Base-by-base conservation (phyloP, 2,888 invertebrate species). In the Hypercompe scribonia region DNA sequence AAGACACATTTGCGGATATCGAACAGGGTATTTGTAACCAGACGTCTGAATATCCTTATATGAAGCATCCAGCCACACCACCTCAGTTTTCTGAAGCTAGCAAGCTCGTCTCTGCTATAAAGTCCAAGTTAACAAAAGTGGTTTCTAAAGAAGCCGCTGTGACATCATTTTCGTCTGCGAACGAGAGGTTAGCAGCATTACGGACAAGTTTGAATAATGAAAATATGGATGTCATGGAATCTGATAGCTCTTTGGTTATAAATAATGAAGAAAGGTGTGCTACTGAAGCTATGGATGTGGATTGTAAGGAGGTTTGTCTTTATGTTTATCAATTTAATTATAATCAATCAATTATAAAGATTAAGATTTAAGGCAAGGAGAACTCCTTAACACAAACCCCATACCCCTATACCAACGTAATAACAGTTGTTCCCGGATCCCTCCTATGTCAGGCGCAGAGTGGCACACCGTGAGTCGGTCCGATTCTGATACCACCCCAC, bases 1-100 rank as follows among this genome's bases (percentile, higher is more conserved):
- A 93, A 83, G 92, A 95, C 78, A 93, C 93, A 72, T 95, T 95
- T 87, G 94, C 95, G 0, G 94, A 94, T 82, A 95, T 95, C 8
- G 95, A 95, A 79, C 88, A 93, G 73, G 95, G 93, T 2, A 95
- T 95, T 73, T 92, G 90, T 71, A 94, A 90, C 84, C 94, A 94
- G 79, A 92, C 88, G n/a, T 89, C 92, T 0, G 95, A 95, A 68
- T 95, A 95, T 79, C 92, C 94, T 0, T 92, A 90, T 65, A 92
- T 92, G 82, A 95, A 94, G 78, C 95, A 95, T 81, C 95, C 95
- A 0, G 89, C 92, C 0, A 95, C 95, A 0, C 95, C 95, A 0
- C 95, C 95, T 18, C 95, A 95, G 84, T 95, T 95, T 82, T 94
- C 93, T 0, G 93, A 95, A 86, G 95, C 95, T 2, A 95, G 90